phyloP scores from a whole-genome alignment of 2,113 vertebrate species.

The Scytalopus superciliaris region DNA sequence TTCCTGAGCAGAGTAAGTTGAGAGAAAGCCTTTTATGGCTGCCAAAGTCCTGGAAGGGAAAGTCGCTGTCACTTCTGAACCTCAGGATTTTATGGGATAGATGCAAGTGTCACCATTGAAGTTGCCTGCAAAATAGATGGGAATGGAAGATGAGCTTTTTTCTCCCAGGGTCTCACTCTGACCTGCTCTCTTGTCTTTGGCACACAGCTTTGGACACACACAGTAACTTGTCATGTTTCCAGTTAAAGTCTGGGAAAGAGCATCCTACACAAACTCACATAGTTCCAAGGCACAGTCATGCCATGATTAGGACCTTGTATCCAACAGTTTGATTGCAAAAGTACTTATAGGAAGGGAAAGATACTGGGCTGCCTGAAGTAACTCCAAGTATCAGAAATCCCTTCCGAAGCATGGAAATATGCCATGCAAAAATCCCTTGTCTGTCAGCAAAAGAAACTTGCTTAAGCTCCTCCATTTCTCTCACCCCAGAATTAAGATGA shows the following conservation, averaged over 20 bases:
- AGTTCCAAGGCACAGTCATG: background rate
- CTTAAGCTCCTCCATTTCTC: background rate
- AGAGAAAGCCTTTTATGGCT: background rate
- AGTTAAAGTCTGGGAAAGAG: background rate
- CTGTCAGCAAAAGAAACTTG: background rate
- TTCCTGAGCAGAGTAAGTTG: background rate
- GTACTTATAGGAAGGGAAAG: background rate
- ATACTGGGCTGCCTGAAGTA: background rate
- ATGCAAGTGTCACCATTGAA: background rate
- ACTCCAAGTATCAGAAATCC: background rate
- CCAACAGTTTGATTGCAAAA: background rate
- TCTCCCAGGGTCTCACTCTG: background rate
- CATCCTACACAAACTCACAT: background rate
- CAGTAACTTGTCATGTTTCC: background rate
- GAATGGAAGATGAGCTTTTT: background rate
- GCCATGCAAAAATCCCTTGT: background rate
- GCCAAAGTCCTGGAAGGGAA: background rate
- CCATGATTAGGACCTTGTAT: background rate
- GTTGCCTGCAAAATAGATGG: background rate
- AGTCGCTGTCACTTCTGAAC: background rate
- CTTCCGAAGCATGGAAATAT: background rate
- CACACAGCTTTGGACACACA: background rate
- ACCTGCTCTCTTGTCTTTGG: background rate
- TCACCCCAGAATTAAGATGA: background rate
- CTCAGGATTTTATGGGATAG: background rate